Percentiles rank a stretch among this genome's conserved stretches.
Conservation (phyloP, 1,140 invertebrate species). For the Druon quercuslanigerum region DNA sequence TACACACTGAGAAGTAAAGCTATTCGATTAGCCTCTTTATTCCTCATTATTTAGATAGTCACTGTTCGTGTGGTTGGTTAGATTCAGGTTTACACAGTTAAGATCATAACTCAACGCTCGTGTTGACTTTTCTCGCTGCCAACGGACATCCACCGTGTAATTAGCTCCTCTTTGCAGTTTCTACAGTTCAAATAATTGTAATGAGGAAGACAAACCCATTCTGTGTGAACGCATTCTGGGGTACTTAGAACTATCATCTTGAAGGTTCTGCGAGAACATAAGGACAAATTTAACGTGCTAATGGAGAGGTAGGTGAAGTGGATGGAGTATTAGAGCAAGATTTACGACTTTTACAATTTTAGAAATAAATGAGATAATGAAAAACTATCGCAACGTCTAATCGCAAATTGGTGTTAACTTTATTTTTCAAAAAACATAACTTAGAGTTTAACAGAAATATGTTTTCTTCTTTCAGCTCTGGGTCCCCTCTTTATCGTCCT, state of each 20-base stretch:
- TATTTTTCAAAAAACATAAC: not conserved
- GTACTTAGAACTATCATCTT: slow-evolving; percentile 5
- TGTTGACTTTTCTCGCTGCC: slow-evolving; percentile 63
- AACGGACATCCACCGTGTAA: slow-evolving; percentile 60
- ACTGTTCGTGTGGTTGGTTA: slow-evolving; percentile 50
- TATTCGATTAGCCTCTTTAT: slow-evolving; percentile 53
- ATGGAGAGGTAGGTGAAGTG: too few species aligned
- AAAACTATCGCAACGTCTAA: too few species aligned
- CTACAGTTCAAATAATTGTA: slow-evolving; percentile 53
- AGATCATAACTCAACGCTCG: slow-evolving; percentile 63
- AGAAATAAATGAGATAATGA: too few species aligned
- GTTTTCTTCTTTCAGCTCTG: not conserved
- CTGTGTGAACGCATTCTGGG: not conserved
- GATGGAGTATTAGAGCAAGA: too few species aligned
- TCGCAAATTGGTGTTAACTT: not conserved
- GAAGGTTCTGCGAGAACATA: not conserved
- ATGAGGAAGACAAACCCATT: slow-evolving; percentile 52
- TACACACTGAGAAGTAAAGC: slow-evolving; percentile 34
- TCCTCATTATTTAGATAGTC: slow-evolving; percentile 54
- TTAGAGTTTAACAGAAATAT: not conserved
- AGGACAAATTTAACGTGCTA: not conserved
- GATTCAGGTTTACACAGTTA: slow-evolving; percentile 61
- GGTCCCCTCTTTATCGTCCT: not conserved
- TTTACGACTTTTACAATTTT: too few species aligned
- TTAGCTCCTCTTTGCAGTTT: slow-evolving; percentile 59